These are phyloP conservation scores for Drosophila lacertosa DNA, from an alignment of 1,140 invertebrate species.

Conservation along the genomic window DNA sequence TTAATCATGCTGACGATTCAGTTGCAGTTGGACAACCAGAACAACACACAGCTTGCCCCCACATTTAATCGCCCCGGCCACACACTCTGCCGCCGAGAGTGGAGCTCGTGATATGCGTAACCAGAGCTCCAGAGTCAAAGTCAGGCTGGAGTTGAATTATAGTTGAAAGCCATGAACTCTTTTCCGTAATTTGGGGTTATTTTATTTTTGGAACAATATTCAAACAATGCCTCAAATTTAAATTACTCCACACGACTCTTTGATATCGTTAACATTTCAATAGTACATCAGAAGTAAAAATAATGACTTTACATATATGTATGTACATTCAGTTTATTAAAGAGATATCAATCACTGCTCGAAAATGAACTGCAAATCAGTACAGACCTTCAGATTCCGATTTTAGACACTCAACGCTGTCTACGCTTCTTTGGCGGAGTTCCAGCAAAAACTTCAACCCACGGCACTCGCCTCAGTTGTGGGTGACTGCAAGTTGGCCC, in stretches of 20 bases:
- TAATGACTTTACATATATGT: background rate
- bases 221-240: background rate
- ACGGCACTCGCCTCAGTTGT: constrained; percentile 7
- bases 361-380: constrained; percentile 20
- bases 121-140: constrained; percentile 8
- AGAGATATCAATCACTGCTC: constrained; percentile 22
- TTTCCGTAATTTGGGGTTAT: constrained; percentile 4
- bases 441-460: constrained; percentile 3
- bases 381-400: constrained; percentile 17
- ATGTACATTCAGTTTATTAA: constrained; percentile 2
- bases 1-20: constrained; percentile 79
- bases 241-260: too few relatives aligned
- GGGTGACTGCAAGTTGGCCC: background rate
- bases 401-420: background rate
- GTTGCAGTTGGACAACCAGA: constrained; percentile 62
- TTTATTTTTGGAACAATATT: background rate
- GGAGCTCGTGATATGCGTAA: constrained; percentile 1
- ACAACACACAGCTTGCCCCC: constrained; percentile 35
- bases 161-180: constrained; percentile 12
- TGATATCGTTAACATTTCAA: background rate
- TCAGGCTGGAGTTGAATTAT: constrained; percentile 15
- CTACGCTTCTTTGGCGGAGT: constrained; percentile 7
- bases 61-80: constrained; percentile 28
- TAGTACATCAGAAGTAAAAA: background rate
- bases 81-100: constrained; percentile 10